Percentiles rank a stretch among this genome's conserved stretches.
Evolutionary conservation across 2,888 invertebrate genomes (phyloP).

Genomic region (Drosophila nr. fundita): DNA sequence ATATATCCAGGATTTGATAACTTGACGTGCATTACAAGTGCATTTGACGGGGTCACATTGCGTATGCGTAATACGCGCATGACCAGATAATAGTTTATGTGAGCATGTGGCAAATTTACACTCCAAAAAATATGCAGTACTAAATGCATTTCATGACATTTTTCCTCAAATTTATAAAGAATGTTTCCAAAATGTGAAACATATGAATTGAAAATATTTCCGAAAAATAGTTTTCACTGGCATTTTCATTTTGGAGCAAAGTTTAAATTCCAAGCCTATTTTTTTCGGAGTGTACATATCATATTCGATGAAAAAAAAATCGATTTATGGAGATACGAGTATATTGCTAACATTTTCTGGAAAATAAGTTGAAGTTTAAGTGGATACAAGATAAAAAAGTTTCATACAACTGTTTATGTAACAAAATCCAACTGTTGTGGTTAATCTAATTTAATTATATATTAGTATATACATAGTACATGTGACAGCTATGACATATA

Average conservation of each 20-base stretch:
- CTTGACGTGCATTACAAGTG: constrained; percentile 1
- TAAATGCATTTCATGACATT: background rate
- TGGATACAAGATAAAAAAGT: background rate
- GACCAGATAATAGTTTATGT: background rate
- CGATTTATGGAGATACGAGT: too few species aligned
- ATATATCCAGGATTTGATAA: background rate
- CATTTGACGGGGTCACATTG: constrained; percentile 2
- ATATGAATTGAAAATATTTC: background rate
- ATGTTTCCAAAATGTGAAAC: background rate
- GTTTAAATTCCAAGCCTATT: too few species aligned
- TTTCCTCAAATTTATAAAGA: background rate
- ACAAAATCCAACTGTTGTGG: background rate
- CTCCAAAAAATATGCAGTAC: background rate
- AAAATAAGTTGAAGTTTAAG: background rate
- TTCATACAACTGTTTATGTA: background rate
- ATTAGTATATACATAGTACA: background rate
- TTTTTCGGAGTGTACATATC: too few species aligned
- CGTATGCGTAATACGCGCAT: constrained; percentile 9
- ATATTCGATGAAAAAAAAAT: too few species aligned
- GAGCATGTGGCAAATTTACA: background rate
- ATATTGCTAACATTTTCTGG: too few species aligned
- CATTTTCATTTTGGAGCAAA: background rate
- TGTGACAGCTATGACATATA: too few species aligned
- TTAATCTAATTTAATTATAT: background rate
- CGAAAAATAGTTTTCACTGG: background rate